Conservation (phyloP, 1,140 invertebrate species). For the Zaprionus camerounensis region DNA sequence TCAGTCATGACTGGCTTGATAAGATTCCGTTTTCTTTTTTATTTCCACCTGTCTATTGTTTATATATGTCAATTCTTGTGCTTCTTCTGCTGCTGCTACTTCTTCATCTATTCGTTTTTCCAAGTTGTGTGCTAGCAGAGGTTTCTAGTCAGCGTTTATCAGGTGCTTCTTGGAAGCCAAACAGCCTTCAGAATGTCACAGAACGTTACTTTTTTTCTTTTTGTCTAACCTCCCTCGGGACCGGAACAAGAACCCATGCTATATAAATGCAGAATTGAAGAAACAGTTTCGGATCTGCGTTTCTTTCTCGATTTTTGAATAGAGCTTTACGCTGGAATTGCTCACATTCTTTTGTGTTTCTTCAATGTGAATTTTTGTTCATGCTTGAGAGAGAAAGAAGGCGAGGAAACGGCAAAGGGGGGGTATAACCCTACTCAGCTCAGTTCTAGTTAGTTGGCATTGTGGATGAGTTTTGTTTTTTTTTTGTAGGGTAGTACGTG, state of each 20-base stretch:
- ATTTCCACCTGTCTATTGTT: slow-evolving; percentile 32
- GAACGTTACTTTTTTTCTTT: slow-evolving; percentile 27
- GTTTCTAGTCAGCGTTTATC: slow-evolving; percentile 65
- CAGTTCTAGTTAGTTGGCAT: slow-evolving; percentile 43
- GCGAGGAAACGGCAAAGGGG: no score
- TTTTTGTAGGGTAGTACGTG: slow-evolving; percentile 21
- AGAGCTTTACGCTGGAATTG: slow-evolving; percentile 34
- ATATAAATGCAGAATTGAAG: slow-evolving; percentile 7
- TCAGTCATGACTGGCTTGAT: slow-evolving; percentile 24
- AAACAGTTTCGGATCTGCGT: slow-evolving; percentile 36
- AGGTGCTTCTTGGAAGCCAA: slow-evolving; percentile 50
- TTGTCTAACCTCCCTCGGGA: slow-evolving; percentile 16
- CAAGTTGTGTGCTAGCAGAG: slow-evolving; percentile 36
- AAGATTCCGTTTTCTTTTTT: slow-evolving; percentile 7
- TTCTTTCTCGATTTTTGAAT: slow-evolving; percentile 40
- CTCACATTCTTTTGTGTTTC: slow-evolving; percentile 36
- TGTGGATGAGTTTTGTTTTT: not conserved
- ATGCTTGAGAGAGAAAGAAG: not conserved
- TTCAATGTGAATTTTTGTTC: slow-evolving; percentile 5
- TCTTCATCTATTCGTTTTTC: slow-evolving; percentile 17
- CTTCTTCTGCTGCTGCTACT: slow-evolving; percentile 8
- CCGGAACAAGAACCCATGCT: slow-evolving; percentile 19
- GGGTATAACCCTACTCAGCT: slow-evolving; percentile 6
- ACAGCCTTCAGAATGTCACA: slow-evolving; percentile 80
- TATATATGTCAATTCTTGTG: slow-evolving; percentile 24